Conservation (phyloP, 2,797 vertebrate genomes). For the Hemitrygon akajei region DNA sequence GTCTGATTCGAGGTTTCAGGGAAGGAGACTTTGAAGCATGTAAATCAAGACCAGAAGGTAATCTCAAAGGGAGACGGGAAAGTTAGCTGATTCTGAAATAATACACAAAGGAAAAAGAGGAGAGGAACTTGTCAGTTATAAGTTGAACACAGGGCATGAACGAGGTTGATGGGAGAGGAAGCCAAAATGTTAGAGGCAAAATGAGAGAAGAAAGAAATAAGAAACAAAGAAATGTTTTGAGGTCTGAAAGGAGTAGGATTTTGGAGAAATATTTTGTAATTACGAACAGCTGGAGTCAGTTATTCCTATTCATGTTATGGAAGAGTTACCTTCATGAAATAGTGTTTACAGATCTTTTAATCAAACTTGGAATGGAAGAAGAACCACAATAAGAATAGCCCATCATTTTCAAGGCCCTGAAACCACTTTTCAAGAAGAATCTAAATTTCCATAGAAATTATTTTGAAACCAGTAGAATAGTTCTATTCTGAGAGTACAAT, state of each 20-base stretch:
- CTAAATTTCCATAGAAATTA: background rate
- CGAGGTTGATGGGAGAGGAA: background rate
- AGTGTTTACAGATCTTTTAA: slow-evolving; percentile 24
- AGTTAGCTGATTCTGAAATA: background rate
- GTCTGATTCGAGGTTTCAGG: background rate
- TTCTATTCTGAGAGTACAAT: background rate
- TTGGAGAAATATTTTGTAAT: slow-evolving; percentile 4
- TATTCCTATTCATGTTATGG: slow-evolving; percentile 16
- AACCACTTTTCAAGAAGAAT: background rate
- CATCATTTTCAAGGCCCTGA: background rate
- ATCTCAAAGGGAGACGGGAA: background rate
- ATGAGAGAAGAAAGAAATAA: slow-evolving; percentile 3
- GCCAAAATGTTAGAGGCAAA: background rate
- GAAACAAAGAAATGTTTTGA: slow-evolving; percentile 12
- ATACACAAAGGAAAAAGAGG: background rate
- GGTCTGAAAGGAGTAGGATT: background rate
- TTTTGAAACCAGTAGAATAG: background rate
- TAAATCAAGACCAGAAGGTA: background rate
- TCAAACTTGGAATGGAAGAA: background rate
- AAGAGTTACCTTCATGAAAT: slow-evolving; percentile 14
- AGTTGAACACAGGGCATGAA: background rate
- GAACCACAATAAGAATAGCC: background rate
- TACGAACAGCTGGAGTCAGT: background rate
- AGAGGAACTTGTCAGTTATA: background rate
- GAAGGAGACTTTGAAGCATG: background rate